Conservation (phyloP, 2,113 vertebrate species). For the Spheniscus mendiculus region DNA sequence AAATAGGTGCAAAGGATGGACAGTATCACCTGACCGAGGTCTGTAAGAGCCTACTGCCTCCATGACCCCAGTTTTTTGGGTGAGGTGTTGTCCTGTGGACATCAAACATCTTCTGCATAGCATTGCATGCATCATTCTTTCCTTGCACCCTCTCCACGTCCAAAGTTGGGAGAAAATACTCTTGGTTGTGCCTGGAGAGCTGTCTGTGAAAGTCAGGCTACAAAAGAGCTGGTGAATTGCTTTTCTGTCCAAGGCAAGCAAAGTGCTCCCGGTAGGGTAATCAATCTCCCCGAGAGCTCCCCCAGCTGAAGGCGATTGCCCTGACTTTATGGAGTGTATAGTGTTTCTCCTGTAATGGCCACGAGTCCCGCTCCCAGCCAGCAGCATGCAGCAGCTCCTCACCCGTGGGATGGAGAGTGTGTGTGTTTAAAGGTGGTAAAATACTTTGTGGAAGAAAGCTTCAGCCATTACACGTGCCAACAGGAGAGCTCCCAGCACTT, state of each 20-base stretch:
- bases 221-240: not conserved
- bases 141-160: not conserved
- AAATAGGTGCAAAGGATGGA: not conserved
- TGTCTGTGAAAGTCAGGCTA: not conserved
- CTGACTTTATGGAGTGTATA: conserved; percentile 17
- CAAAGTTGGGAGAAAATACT: not conserved
- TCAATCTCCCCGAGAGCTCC: not conserved
- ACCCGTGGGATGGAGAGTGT: not conserved
- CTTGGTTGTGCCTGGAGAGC: not conserved
- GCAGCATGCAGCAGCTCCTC: not conserved
- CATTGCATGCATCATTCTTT: accelerated
- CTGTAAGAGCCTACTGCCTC: not conserved
- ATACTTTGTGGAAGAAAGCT: not conserved
- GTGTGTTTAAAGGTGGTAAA: not conserved
- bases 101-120: not conserved
- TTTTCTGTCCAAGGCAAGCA: not conserved
- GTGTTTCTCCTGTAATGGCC: not conserved
- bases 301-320: not conserved
- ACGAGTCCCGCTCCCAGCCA: not conserved
- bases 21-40: not conserved
- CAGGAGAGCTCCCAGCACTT: not conserved
- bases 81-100: not conserved
- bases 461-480: accelerated
- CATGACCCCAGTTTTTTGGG: not conserved
- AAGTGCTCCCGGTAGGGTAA: not conserved